Base-by-base conservation (phyloP, 2,797 vertebrate species). In the Varecia variegata region DNA sequence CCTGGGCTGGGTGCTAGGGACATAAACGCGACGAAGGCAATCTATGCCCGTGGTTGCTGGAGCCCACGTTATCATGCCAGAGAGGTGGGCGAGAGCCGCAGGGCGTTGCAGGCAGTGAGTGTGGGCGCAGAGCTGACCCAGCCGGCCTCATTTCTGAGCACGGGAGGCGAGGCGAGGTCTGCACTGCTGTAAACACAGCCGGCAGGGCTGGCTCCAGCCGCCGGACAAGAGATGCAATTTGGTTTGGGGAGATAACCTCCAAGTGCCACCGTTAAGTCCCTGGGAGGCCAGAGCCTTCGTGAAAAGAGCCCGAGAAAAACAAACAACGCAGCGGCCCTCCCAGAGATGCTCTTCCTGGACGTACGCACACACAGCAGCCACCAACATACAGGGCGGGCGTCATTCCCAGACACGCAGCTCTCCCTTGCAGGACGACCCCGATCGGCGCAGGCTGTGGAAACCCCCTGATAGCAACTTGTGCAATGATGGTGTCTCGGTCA, bases 261-360 rank as follows among this genome's bases (percentile, higher is more conserved):
- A 95, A 94, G 97, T 98, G 95, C 98, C 87, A 95, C 97, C 98
- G 98, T 98, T 98, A 98, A 97, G 97, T 98, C 95, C n/a, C 97
- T 21, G 94, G 94, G 96, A 98, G 40, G 98, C 90, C 32, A 98
- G 98, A 98, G 96, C 68, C 97, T 95, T 96, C 92, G 97, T 87
- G 98, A 98, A 98, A 99, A 98, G 93, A 98, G 97, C 97, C 98
- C 76, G 25, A 95, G 97, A 98, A 97, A 98, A 98, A 92, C 92
- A 95, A 97, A 93, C 0, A 74, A 25, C 47, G 84, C 86, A 90
- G 92, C 97, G 98, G 98, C 92, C 95, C 82, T 90, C 96, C 96
- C 60, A 95, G 77, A 96, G 97, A 97, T 92, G 67, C 70, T 94
- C 92, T 96, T 73, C 94, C 82, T 93, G 71, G 97, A 91, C 60